phyloP scores from a whole-genome alignment of 1,140 invertebrate species.

The Pantala flavescens region DNA sequence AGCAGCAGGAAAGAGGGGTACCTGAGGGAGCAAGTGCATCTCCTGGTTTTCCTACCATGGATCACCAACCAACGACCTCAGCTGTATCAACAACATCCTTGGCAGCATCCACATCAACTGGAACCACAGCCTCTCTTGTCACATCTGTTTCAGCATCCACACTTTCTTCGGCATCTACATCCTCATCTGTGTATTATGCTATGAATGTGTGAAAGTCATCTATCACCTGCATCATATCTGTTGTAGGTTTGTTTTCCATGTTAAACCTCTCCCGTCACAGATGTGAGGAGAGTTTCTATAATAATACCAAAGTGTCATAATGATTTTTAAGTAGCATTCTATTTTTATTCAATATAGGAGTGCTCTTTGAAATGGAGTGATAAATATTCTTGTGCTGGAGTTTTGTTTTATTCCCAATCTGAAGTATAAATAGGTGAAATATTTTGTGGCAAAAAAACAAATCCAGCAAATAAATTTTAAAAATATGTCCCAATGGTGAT shows the following conservation, averaged over 20 bases:
- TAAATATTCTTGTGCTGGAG: not conserved
- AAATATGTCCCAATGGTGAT: no score
- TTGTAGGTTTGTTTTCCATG: not conserved
- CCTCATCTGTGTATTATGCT: slow-evolving; percentile 17
- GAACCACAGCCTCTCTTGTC: not conserved
- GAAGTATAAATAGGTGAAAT: not conserved
- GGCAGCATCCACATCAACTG: not conserved
- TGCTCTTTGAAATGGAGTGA: not conserved
- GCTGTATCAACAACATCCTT: not conserved
- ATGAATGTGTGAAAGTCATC: slow-evolving; percentile 17
- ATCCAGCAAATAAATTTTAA: no score
- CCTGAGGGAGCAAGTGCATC: slow-evolving; percentile 32
- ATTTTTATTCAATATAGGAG: not conserved
- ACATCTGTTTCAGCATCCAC: not conserved
- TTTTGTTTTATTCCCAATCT: not conserved
- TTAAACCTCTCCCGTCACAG: not conserved
- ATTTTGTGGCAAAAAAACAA: not conserved
- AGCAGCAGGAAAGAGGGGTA: slow-evolving; percentile 26
- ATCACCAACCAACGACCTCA: not conserved
- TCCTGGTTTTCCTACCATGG: slow-evolving; percentile 21
- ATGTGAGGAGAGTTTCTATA: not conserved
- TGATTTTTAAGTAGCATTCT: not conserved
- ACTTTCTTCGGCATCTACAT: not conserved
- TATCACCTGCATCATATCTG: not conserved
- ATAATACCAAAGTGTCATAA: not conserved